Evolutionary conservation across 92 coral and sea anemone genomes (phyloP).

Genomic region (Heliopora coerulea): DNA sequence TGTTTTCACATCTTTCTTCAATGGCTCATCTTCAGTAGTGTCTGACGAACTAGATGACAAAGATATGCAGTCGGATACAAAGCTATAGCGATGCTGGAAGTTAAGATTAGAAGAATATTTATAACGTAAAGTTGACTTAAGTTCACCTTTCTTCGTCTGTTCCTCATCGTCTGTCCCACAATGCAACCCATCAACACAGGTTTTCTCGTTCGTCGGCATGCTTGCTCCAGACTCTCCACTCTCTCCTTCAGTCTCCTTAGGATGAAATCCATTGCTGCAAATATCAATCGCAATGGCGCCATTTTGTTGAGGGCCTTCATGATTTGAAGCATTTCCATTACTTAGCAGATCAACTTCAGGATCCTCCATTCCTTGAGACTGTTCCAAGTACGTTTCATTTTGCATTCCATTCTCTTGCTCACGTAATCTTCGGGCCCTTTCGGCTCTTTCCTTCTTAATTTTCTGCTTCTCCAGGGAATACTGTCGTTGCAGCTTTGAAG

Average conservation of each 20-base stretch:
- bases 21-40: constrained; percentile 67
- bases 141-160: neutral
- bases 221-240: constrained; percentile 19
- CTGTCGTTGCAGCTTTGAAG: constrained; percentile 9
- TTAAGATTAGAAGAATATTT: constrained; percentile 62
- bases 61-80: constrained; percentile 96
- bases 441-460: constrained; percentile 10
- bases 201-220: constrained; percentile 15
- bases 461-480: constrained; percentile 20
- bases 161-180: constrained; percentile 23
- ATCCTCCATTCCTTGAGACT: neutral
- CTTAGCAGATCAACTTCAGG: neutral
- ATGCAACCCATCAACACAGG: constrained; percentile 34
- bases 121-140: neutral
- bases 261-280: neutral
- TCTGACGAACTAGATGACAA: constrained; percentile 84
- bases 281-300: neutral
- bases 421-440: constrained; percentile 2
- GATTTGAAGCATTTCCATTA: neutral
- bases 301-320: neutral
- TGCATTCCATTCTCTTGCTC: neutral
- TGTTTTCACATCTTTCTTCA: constrained; percentile 55
- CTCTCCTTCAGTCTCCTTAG: neutral
- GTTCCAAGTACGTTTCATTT: neutral
- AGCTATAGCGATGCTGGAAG: constrained; percentile 92